phyloP scores from a whole-genome alignment of 1,140 invertebrate genomes.

The Oncopodura yosiiana region DNA sequence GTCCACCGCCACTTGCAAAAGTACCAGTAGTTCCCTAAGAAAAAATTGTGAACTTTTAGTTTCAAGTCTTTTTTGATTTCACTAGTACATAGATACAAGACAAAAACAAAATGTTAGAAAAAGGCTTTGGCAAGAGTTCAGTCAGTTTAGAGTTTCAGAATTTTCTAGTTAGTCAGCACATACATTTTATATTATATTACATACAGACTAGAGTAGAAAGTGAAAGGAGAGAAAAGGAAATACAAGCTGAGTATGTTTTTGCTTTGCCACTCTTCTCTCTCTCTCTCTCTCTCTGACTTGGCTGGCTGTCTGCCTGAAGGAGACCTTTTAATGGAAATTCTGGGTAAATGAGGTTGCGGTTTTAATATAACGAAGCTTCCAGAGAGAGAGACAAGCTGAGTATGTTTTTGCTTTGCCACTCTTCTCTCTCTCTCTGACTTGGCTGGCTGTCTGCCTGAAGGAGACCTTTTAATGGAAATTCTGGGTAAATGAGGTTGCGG shows the following conservation, averaged over 20 bases:
- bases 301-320: slow-evolving; percentile 18
- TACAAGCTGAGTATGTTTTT: too few species aligned
- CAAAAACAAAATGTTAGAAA: neutral
- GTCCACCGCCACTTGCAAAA: slow-evolving; percentile 20
- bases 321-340: slow-evolving; percentile 32
- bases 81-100: neutral
- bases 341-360: slow-evolving; percentile 30
- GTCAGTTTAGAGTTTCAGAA: neutral
- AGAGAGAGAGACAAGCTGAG: too few species aligned
- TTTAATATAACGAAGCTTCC: slow-evolving; percentile 14
- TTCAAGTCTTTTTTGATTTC: slow-evolving; percentile 1
- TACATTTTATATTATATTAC: neutral
- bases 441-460: slow-evolving; percentile 17
- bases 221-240: too few species aligned
- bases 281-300: slow-evolving; percentile 4
- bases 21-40: slow-evolving; percentile 24
- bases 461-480: slow-evolving; percentile 32
- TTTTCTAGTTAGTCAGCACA: neutral
- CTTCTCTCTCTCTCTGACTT: slow-evolving; percentile 5
- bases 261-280: too few species aligned
- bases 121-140: neutral
- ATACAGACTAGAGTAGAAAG: neutral
- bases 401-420: too few species aligned
- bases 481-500: slow-evolving; percentile 29
- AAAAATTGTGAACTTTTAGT: neutral